Percentiles rank a stretch among this genome's conserved stretches.
These are phyloP conservation scores for Alsophila aescularia DNA, from an alignment of 2,888 invertebrate genomes.

Conservation along the genomic window DNA sequence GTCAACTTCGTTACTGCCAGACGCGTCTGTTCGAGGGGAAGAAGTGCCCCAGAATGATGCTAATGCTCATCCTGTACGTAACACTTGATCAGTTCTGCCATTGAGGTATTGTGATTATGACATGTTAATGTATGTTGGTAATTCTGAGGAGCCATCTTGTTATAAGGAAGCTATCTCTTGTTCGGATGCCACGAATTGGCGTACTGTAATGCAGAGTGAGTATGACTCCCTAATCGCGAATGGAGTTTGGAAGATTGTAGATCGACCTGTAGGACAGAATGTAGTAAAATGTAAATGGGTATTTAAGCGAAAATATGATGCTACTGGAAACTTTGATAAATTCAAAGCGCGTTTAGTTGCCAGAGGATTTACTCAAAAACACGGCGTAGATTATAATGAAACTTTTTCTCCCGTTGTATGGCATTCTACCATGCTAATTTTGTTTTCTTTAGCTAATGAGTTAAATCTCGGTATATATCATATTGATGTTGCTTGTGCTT, in stretches of 20 bases:
- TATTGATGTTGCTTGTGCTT: conserved; percentile 35
- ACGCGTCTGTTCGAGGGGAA: too few relatives aligned
- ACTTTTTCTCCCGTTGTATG: conserved; percentile 10
- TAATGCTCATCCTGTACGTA: too few relatives aligned
- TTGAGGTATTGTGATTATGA: conserved; percentile 3
- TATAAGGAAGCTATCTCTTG: background rate
- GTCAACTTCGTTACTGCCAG: too few relatives aligned
- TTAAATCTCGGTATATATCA: conserved; percentile 24
- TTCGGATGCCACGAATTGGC: background rate
- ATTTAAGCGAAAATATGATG: background rate
- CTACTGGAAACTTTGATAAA: background rate
- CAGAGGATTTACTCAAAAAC: background rate
- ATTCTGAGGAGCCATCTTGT: background rate
- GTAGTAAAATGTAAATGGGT: conserved; percentile 4
- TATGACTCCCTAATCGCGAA: background rate
- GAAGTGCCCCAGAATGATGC: too few relatives aligned
- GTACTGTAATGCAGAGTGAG: background rate
- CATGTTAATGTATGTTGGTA: background rate
- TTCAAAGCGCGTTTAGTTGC: conserved; percentile 3
- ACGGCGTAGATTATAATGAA: background rate
- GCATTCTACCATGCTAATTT: conserved; percentile 3
- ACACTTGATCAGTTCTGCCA: background rate
- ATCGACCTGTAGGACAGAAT: background rate
- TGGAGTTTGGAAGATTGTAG: background rate
- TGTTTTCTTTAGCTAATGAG: conserved; percentile 10